These are phyloP conservation scores for Indicator indicator DNA, from an alignment of 2,113 vertebrate species.

Conservation along the genomic window DNA sequence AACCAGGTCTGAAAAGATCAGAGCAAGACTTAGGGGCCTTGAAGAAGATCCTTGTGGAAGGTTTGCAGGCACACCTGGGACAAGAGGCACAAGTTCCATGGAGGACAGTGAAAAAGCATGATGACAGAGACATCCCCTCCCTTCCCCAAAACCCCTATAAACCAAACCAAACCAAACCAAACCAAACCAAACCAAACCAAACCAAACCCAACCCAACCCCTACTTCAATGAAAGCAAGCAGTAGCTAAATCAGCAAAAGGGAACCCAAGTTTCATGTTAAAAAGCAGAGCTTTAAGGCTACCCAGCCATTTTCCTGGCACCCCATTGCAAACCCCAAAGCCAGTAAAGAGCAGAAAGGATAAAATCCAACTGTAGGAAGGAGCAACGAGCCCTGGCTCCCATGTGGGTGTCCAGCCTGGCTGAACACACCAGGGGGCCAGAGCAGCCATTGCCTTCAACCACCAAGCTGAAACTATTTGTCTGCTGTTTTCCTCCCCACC, in stretches of 20 bases:
- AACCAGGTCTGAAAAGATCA: background rate
- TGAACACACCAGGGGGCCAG: background rate
- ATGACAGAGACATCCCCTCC: fast-evolving
- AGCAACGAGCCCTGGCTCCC: background rate
- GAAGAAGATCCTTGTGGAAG: background rate
- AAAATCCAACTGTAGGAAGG: background rate
- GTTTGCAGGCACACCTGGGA: background rate
- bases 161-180: background rate
- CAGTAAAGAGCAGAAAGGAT: background rate
- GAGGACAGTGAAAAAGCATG: fast-evolving
- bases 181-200: background rate
- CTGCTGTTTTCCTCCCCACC: background rate
- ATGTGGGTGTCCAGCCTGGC: background rate
- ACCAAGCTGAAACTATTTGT: background rate
- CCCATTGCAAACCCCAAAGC: fast-evolving
- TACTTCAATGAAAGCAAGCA: background rate
- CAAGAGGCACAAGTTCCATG: background rate
- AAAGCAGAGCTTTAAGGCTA: background rate
- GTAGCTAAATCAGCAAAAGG: background rate
- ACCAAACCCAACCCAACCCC: no score
- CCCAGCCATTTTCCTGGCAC: background rate
- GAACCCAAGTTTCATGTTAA: background rate
- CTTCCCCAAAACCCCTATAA: background rate
- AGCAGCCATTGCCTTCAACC: background rate
- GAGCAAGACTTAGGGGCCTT: background rate